A percentile compares a stretch with the other conserved stretches of the same genome.
Conservation (phyloP, 2,888 invertebrate species). For the Tenthredo mesomela region DNA sequence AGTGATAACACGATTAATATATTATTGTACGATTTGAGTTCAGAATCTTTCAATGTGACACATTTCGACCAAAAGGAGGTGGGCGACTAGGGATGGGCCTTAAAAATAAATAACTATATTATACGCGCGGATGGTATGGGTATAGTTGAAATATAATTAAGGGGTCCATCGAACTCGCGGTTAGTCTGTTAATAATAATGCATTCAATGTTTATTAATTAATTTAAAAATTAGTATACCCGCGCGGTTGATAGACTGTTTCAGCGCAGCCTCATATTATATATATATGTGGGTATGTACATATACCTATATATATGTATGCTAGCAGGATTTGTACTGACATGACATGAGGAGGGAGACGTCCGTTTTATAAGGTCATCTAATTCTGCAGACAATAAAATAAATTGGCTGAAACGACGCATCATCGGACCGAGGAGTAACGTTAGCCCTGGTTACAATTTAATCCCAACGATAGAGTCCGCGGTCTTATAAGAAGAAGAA, state of each 20-base stretch:
- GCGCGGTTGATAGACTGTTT: neutral
- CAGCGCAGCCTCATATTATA: neutral
- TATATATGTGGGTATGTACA: too few relatives aligned
- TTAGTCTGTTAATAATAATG: neutral
- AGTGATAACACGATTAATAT: neutral
- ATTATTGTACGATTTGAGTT: neutral
- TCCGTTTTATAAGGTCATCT: slow-evolving; percentile 34
- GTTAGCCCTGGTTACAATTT: slow-evolving; percentile 24
- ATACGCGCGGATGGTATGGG: too few relatives aligned
- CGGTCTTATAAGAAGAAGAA: neutral
- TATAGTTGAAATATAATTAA: neutral
- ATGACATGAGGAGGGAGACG: neutral
- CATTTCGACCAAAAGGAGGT: too few relatives aligned
- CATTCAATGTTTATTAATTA: slow-evolving; percentile 5
- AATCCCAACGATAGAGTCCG: neutral
- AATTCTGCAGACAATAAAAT: slow-evolving; percentile 46
- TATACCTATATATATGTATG: too few relatives aligned
- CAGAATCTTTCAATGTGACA: too few relatives aligned
- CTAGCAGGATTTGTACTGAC: slow-evolving; percentile 1
- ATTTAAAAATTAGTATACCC: slow-evolving; percentile 20
- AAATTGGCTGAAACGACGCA: slow-evolving; percentile 39
- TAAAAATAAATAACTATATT: too few relatives aligned
- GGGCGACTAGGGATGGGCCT: too few relatives aligned
- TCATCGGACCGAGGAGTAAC: neutral
- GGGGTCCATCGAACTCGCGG: neutral